These are phyloP conservation scores for Amniataba percoides DNA, from an alignment of 2,797 vertebrate species.

Conservation along the genomic window DNA sequence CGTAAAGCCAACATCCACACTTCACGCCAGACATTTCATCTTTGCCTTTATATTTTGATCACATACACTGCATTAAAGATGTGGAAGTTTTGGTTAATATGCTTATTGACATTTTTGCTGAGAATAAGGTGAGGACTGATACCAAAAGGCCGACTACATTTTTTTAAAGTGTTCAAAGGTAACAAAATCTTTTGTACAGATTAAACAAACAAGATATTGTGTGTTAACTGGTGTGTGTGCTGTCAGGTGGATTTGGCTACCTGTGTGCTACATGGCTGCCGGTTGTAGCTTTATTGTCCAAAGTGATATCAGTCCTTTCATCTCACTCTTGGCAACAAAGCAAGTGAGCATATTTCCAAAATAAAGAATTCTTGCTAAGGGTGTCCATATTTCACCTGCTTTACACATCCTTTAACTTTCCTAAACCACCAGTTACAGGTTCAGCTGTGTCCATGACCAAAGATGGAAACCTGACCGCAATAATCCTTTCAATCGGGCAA, in stretches of 20 bases:
- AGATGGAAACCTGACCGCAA: background rate
- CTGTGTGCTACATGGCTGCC: background rate
- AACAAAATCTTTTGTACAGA: background rate
- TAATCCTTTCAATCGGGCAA: background rate
- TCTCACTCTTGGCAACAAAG: background rate
- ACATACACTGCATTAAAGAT: background rate
- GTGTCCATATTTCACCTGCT: background rate
- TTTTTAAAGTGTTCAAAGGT: background rate
- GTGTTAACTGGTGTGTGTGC: background rate
- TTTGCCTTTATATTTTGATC: background rate
- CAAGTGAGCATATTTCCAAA: background rate
- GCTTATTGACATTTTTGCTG: background rate
- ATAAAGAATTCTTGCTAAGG: background rate
- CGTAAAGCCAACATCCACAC: background rate
- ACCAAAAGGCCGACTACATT: accelerated
- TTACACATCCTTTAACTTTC: background rate
- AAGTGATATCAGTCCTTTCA: background rate
- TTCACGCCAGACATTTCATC: background rate
- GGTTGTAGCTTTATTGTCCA: background rate
- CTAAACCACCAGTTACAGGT: background rate
- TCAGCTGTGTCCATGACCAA: constrained; percentile 1
- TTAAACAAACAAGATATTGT: background rate
- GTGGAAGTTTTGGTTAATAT: background rate
- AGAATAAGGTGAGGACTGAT: background rate
- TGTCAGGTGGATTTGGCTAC: background rate